Base-by-base conservation (phyloP, 1,140 invertebrate species). In the Stegodyphus dumicola region DNA sequence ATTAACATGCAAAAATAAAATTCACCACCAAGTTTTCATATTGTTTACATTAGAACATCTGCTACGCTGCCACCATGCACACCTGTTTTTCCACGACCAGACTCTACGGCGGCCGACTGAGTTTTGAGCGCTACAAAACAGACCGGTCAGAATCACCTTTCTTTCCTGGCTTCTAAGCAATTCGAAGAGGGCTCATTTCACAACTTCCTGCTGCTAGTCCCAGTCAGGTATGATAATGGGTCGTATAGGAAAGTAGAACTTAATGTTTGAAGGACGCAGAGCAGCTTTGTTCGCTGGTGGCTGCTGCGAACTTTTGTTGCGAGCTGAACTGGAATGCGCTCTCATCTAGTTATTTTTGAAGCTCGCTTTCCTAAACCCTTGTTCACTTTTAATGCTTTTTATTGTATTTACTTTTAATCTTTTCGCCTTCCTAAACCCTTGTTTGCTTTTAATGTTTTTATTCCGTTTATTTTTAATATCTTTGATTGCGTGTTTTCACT, bases 21-120 rank as follows among this genome's bases (percentile, higher is more conserved):
- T 33, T 33, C 33, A 33, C 3, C 33, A 3, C 33, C 67, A 15
- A 49, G 11, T 66, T 15, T 73, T 79, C n/a, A n/a, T 6, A 17
- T 69, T 81, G 69, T 81, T 81, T 81, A 81, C 78, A 71, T 81
- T 73, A 10, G 17, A 60, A 60, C 78, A 81, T 81, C 78, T 81
- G 78, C 78, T 73, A 52, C 11, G 49, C 54, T 51, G 54, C 65
- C 33, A 33, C 33, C 33, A 33, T 33, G 33, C 33, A 33, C 78
- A 81, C 78, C 78, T 81, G 78, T 69, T 64, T 64, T 79, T 73
- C 54, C 2, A 51, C 48, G 51, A 73, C 78, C 56, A 49, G 70
- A n/a, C 78, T 17, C 78, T 48, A 11, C 56, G 56, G 15, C 9
- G 15, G 56, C 15, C 56, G 56, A 9, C 56, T 9, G 5, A 60